phyloP scores from a whole-genome alignment of 53 echinoderm and acorn worm genomes.

The Actinopyga echinites region DNA sequence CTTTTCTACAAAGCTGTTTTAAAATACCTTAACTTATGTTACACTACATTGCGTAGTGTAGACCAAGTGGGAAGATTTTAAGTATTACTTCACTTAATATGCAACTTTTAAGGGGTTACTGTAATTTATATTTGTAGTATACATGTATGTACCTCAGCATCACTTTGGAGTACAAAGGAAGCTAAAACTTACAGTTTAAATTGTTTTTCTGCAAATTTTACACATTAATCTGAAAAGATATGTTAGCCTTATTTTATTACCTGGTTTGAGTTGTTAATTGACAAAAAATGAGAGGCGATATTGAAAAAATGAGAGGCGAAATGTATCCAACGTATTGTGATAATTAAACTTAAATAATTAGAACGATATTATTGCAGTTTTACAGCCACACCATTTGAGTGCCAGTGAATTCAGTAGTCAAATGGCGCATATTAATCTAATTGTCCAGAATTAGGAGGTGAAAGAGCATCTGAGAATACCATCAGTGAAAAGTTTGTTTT shows the following conservation, averaged over 20 bases:
- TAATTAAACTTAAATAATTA: not conserved
- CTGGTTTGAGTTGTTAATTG: slow-evolving; percentile 30
- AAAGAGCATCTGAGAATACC: no score
- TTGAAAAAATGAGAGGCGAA: slow-evolving; percentile 11
- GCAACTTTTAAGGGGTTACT: slow-evolving; percentile 30
- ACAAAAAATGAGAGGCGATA: slow-evolving; percentile 16
- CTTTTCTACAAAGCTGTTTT: no score
- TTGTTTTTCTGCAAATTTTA: slow-evolving; percentile 15
- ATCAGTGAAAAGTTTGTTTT: no score
- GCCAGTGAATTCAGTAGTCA: no score
- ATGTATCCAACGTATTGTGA: not conserved
- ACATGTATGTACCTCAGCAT: slow-evolving; percentile 24
- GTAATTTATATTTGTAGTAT: slow-evolving; percentile 8
- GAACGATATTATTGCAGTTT: no score
- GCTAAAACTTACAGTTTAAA: slow-evolving; percentile 13
- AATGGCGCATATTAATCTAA: no score
- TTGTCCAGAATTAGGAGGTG: no score
- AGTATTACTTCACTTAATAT: not conserved
- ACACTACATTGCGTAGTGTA: not conserved
- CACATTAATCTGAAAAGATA: slow-evolving; percentile 23
- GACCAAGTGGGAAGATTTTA: not conserved
- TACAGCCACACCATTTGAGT: no score
- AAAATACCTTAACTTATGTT: no score
- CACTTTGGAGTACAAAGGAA: slow-evolving; percentile 9
- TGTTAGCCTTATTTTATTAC: slow-evolving; percentile 22